These are phyloP conservation scores for Campoletis sonorensis DNA, from an alignment of 1,140 invertebrate species.

Conservation along the genomic window DNA sequence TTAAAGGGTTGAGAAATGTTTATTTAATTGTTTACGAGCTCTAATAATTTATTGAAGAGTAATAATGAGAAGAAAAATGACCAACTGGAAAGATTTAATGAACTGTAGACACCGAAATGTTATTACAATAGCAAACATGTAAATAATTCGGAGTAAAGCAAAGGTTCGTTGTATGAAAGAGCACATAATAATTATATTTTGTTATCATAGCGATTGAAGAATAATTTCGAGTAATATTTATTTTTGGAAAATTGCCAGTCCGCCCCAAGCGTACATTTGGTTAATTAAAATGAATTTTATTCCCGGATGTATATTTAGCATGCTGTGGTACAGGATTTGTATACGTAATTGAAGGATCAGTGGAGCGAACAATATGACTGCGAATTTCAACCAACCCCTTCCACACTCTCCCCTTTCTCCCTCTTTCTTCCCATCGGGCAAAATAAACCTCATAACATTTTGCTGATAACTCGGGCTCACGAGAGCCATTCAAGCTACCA, in stretches of 20 bases:
- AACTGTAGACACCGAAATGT: too few species aligned
- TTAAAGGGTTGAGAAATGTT: neutral
- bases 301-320: slow-evolving; percentile 3
- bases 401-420: neutral
- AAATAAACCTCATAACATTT: slow-evolving; percentile 31
- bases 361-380: neutral
- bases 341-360: slow-evolving; percentile 18
- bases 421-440: neutral
- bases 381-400: neutral
- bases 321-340: neutral
- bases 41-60: too few species aligned
- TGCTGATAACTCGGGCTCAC: slow-evolving; percentile 19
- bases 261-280: neutral
- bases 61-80: too few species aligned
- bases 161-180: too few species aligned
- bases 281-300: slow-evolving; percentile 6
- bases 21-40: too few species aligned
- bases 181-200: too few species aligned
- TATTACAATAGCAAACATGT: too few species aligned
- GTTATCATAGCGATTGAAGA: too few species aligned
- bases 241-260: too few species aligned
- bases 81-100: too few species aligned
- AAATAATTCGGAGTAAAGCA: too few species aligned
- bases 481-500: slow-evolving; percentile 11
- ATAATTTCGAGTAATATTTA: too few species aligned